Evolutionary conservation across 92 coral and sea anemone species (phyloP).

Genomic region (Phymanthus crucifer): DNA sequence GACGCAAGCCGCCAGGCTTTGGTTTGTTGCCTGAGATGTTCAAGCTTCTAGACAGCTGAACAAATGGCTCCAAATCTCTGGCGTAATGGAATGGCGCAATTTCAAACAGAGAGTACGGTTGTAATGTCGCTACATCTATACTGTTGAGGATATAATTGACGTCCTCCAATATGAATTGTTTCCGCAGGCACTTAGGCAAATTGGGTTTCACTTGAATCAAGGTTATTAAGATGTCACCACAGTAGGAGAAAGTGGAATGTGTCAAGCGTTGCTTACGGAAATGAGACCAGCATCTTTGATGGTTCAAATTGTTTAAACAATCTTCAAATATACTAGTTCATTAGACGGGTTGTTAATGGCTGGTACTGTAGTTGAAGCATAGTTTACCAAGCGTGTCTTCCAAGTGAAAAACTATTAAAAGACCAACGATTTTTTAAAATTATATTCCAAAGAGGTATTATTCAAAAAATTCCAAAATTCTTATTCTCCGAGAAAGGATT

Average conservation of each 20-base stretch:
- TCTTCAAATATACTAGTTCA: not conserved
- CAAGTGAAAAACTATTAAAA: too few species aligned
- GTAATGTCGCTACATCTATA: slow-evolving; percentile 4
- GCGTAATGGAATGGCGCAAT: slow-evolving; percentile 19
- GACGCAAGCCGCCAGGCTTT: slow-evolving; percentile 3
- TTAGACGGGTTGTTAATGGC: not conserved
- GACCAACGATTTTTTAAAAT: too few species aligned
- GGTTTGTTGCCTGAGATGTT: slow-evolving; percentile 2
- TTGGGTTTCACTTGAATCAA: slow-evolving; percentile 13
- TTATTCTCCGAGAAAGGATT: not conserved
- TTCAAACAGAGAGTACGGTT: not conserved
- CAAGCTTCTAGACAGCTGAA: slow-evolving; percentile 6
- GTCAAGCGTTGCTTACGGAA: slow-evolving; percentile 25
- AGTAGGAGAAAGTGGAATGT: slow-evolving; percentile 16
- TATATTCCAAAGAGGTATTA: not conserved
- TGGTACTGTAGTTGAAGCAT: not conserved
- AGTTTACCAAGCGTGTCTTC: not conserved
- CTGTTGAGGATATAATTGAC: not conserved
- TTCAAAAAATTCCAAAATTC: not conserved
- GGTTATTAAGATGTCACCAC: slow-evolving; percentile 36
- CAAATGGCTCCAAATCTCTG: not conserved
- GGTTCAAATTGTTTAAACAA: not conserved
- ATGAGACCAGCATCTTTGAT: not conserved
- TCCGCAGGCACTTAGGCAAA: slow-evolving; percentile 39
- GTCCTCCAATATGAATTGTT: slow-evolving; percentile 1